These are phyloP conservation scores for Flexamia atlantica DNA, from an alignment of 2,888 invertebrate genomes.

Conservation along the genomic window DNA sequence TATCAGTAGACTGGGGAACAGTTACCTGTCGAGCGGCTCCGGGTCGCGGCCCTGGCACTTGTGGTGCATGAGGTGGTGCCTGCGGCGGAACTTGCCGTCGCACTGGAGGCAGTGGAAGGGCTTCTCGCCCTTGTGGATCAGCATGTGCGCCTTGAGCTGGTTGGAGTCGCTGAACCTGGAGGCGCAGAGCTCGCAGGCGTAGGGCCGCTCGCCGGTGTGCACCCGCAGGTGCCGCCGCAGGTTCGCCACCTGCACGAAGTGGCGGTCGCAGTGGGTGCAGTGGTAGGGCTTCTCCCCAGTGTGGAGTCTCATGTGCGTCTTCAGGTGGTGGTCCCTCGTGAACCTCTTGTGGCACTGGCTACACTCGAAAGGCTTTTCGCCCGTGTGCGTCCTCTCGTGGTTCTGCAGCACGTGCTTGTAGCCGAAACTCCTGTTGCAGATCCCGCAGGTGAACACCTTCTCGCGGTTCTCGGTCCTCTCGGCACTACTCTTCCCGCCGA, in stretches of 20 bases:
- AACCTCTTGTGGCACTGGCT: constrained; percentile 95
- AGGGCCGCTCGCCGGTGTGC: constrained; percentile 95
- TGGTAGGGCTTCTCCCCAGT: constrained; percentile 96
- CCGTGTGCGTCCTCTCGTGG: constrained; percentile 96
- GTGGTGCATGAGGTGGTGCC: constrained; percentile 92
- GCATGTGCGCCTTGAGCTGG: constrained; percentile 92
- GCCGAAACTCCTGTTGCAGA: constrained; percentile 93
- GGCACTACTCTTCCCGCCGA: constrained; percentile 45
- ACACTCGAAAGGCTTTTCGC: constrained; percentile 96
- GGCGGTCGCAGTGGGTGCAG: constrained; percentile 93
- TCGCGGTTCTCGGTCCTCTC: constrained; percentile 76
- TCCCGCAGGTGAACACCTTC: constrained; percentile 92
- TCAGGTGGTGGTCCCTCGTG: constrained; percentile 94
- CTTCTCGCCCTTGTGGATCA: constrained; percentile 94
- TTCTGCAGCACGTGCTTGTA: constrained; percentile 97
- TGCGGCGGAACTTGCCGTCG: constrained; percentile 87
- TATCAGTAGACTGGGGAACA: too few species aligned
- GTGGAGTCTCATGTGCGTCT: constrained; percentile 94
- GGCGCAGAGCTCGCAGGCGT: constrained; percentile 90
- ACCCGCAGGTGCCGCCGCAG: constrained; percentile 92
- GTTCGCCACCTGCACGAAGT: constrained; percentile 96
- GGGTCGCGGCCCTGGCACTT: constrained; percentile 81
- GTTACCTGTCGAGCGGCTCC: neutral
- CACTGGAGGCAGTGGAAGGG: constrained; percentile 91
- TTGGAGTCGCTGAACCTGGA: constrained; percentile 95